Conservation (phyloP, 2,888 invertebrate species). For the Phoenoteleia sp. region DNA sequence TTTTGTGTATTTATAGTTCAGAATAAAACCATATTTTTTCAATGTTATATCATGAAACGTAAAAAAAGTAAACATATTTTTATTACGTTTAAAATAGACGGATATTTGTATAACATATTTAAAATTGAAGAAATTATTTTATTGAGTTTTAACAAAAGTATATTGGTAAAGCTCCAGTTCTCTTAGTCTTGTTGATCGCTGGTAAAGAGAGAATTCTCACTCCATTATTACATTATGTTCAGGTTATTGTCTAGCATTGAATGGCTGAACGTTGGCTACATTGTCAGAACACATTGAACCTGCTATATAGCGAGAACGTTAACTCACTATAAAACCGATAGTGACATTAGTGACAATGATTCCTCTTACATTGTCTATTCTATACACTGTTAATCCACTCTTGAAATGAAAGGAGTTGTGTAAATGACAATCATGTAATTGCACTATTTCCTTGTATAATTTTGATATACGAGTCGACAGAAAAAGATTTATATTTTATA, state of each 20-base stretch:
- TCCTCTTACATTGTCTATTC: conserved; percentile 71
- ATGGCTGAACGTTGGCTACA: conserved; percentile 86
- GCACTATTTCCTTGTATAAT: conserved; percentile 44
- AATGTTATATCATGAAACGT: too few relatives aligned
- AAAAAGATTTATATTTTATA: too few relatives aligned
- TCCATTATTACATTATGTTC: conserved; percentile 86
- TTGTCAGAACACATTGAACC: conserved; percentile 85
- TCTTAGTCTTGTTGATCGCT: conserved; percentile 72
- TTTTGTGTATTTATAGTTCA: too few relatives aligned
- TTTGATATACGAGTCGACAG: too few relatives aligned
- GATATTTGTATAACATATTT: too few relatives aligned
- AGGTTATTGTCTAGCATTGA: conserved; percentile 84
- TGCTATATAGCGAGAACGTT: conserved; percentile 83
- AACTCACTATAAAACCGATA: conserved; percentile 85
- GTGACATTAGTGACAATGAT: conserved; percentile 79
- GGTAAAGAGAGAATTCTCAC: conserved; percentile 77
- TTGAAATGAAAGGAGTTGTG: conserved; percentile 64
- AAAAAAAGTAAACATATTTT: too few relatives aligned
- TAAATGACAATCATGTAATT: conserved; percentile 72
- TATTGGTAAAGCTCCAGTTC: too few relatives aligned
- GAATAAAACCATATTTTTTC: too few relatives aligned
- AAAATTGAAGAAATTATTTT: too few relatives aligned
- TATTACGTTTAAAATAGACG: too few relatives aligned
- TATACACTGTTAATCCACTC: conserved; percentile 65
- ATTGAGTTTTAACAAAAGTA: background rate